Evolutionary conservation across 2,888 invertebrate species (phyloP).

Genomic region (Thereva unica): DNA sequence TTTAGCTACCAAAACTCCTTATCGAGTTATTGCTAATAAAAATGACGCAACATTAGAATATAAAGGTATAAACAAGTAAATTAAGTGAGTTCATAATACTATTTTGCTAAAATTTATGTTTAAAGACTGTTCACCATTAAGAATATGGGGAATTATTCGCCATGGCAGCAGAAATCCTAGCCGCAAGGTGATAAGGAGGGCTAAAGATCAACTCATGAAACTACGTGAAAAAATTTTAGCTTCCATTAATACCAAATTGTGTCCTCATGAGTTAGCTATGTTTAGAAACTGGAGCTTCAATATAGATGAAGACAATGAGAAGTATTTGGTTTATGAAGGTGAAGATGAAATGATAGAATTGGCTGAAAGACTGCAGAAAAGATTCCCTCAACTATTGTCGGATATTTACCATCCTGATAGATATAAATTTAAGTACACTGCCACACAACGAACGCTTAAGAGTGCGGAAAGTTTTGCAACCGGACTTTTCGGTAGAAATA

Average conservation of each 20-base stretch:
- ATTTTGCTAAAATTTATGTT: background rate
- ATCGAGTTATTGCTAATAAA: constrained; percentile 69
- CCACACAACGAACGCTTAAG: constrained; percentile 73
- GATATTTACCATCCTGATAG: constrained; percentile 61
- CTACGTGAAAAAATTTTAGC: constrained; percentile 63
- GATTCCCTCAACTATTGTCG: constrained; percentile 69
- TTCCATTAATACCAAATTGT: constrained; percentile 60
- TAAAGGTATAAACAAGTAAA: constrained; percentile 59
- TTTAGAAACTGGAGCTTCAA: constrained; percentile 66
- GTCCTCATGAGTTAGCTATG: constrained; percentile 54
- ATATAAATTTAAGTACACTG: constrained; percentile 74
- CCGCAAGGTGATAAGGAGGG: constrained; percentile 61
- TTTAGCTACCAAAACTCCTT: constrained; percentile 74
- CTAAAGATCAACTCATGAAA: constrained; percentile 61
- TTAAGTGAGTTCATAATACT: constrained; percentile 2
- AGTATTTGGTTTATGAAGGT: constrained; percentile 72
- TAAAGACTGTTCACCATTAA: constrained; percentile 66
- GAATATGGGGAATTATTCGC: constrained; percentile 75
- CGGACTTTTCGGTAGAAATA: constrained; percentile 73
- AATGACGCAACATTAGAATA: constrained; percentile 65
- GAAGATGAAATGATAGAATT: constrained; percentile 74
- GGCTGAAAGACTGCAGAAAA: constrained; percentile 72
- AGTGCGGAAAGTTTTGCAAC: constrained; percentile 76
- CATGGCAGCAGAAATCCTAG: constrained; percentile 80
- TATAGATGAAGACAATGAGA: constrained; percentile 62